A percentile compares a stretch with the other conserved stretches of the same genome.
Conservation (phyloP, 1,140 invertebrate species). For the Amyelois transitella region DNA sequence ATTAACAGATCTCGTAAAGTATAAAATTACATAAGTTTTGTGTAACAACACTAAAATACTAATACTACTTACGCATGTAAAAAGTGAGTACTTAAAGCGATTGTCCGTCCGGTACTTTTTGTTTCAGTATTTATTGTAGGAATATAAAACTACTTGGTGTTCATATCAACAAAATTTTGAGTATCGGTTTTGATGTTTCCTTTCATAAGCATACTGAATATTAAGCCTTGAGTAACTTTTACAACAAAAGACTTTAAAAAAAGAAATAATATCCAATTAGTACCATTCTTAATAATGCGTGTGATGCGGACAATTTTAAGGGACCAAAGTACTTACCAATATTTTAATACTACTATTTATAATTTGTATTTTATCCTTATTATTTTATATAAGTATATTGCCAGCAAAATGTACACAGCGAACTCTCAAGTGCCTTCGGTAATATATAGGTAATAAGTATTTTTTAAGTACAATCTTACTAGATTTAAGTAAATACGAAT, state of each 20-base stretch:
- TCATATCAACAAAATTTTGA: too few species aligned
- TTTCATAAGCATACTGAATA: too few species aligned
- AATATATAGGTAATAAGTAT: neutral
- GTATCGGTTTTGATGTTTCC: too few species aligned
- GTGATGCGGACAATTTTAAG: neutral
- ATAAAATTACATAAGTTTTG: constrained; percentile 1
- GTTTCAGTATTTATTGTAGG: neutral
- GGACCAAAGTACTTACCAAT: neutral
- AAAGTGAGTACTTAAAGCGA: constrained; percentile 2
- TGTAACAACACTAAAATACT: neutral
- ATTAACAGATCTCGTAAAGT: constrained; percentile 2
- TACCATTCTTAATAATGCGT: too few species aligned
- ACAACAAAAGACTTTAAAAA: too few species aligned
- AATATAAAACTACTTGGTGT: neutral
- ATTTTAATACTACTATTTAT: neutral
- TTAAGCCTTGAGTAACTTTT: too few species aligned
- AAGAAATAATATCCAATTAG: too few species aligned
- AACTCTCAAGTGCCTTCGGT: neutral
- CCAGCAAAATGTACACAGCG: neutral
- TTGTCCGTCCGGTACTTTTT: neutral
- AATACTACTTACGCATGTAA: neutral
- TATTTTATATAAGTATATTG: neutral
- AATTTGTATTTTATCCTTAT: neutral
- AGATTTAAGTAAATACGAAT: neutral
- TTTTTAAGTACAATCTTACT: neutral